Percentiles rank a stretch among this genome's conserved stretches.
phyloP scores from a whole-genome alignment of 2,888 invertebrate species.

The Eumacrocentrus americanus region DNA sequence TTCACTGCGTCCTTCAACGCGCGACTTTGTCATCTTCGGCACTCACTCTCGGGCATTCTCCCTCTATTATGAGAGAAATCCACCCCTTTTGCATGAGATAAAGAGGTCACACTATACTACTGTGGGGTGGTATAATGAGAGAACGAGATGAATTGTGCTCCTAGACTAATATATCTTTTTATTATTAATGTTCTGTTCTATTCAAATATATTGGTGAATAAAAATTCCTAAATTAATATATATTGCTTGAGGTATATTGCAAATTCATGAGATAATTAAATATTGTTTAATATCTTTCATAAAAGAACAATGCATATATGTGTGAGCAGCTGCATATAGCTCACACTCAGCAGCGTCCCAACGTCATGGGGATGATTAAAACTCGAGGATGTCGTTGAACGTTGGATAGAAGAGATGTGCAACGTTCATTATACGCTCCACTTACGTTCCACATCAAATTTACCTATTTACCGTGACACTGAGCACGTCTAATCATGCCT shows the following conservation, averaged over 20 bases:
- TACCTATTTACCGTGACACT: slow-evolving; percentile 16
- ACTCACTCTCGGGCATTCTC: neutral
- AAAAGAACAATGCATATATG: too few relatives aligned
- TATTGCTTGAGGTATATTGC: too few relatives aligned
- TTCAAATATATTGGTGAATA: too few relatives aligned
- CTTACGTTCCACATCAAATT: slow-evolving; percentile 19
- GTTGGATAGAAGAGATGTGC: slow-evolving; percentile 18
- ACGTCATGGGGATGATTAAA: slow-evolving; percentile 23
- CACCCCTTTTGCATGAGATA: neutral
- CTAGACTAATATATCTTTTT: too few relatives aligned
- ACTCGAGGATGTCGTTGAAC: slow-evolving; percentile 20
- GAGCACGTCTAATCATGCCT: slow-evolving; percentile 1
- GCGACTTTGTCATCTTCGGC: neutral
- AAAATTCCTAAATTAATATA: too few relatives aligned
- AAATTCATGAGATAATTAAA: too few relatives aligned
- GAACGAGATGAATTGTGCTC: too few relatives aligned
- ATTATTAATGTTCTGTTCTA: too few relatives aligned
- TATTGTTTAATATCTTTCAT: too few relatives aligned
- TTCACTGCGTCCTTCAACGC: neutral
- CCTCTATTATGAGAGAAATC: slow-evolving; percentile 5
- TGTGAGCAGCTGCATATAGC: neutral
- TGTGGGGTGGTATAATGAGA: too few relatives aligned
- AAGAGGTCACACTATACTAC: neutral
- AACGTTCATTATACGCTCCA: slow-evolving; percentile 32
- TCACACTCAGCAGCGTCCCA: slow-evolving; percentile 2